Evolutionary conservation across 2,888 invertebrate genomes (phyloP), one percentile per base, ranked within the genome.

Genomic region (Hetaerina titia): DNA sequence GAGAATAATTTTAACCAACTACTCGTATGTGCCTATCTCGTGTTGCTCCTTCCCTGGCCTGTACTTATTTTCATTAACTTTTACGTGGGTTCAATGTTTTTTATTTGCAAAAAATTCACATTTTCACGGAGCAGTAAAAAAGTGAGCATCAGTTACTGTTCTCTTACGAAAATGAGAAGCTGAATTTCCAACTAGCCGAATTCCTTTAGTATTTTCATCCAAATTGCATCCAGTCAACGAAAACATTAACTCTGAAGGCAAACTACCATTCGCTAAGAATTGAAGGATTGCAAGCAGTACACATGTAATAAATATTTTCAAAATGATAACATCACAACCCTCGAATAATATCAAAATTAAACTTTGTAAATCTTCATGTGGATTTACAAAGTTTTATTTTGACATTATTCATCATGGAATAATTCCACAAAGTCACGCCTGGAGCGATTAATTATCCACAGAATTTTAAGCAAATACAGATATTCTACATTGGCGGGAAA

Each of bases 21-120:
- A 69, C 31, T 31, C 81, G 81, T 81, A 11, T 31, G 25, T 81
- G 31, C 81, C 45, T 81, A 25, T 31, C 19, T 69, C 69, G 69
- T 69, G 69, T 69, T 69, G 22, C 25, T 81, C 81, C 81, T 31
- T 81, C 81, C 81, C 81, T 81, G n/a, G 81, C 81, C 81, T 81
- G 81, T 25, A 81, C 81, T 81, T 31, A 69, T 22, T 81, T 81
- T 15, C 31, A 81, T 31, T 15, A 31, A 7, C 81, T 5, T 31
- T 15, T 81, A 8, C 81, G 13, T 31, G 31, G 25, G 31, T 8
- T 31, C 81, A 31, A 22, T 31, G 11, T 13, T 25, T 81, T 31
- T 9, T n/a, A 22, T 17, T 69, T 22, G n/a, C 69, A 81, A 31
- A 31, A 81, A 81, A 81, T 2, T 81, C 81, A 81, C 22, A 1